A percentile compares a stretch with the other conserved stretches of the same genome.
Evolutionary conservation across 37 sponge, comb jelly and placozoan genomes (phyloP).

Genomic region (Oscarella lobularis): DNA sequence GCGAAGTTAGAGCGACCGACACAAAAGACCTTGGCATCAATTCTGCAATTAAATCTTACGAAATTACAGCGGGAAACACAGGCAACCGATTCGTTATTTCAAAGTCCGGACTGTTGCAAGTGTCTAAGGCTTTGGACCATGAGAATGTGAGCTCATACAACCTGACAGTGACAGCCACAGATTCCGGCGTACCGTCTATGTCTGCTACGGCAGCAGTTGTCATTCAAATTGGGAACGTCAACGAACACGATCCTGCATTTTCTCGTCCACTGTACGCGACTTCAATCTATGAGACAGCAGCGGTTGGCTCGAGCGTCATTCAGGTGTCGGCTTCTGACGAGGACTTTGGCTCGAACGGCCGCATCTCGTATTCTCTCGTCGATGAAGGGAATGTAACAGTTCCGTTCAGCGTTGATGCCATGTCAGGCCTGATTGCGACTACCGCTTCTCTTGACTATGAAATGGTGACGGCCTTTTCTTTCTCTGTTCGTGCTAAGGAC

Average conservation of each 20-base stretch:
- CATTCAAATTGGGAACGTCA: slow-evolving; percentile 26
- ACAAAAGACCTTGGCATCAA: neutral
- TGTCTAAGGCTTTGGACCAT: slow-evolving; percentile 25
- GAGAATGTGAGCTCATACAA: slow-evolving; percentile 21
- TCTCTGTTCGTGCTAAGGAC: slow-evolving; percentile 9
- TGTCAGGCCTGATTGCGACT: slow-evolving; percentile 17
- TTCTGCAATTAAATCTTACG: neutral
- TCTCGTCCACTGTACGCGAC: slow-evolving; percentile 8
- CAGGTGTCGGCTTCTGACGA: slow-evolving; percentile 27
- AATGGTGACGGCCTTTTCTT: neutral
- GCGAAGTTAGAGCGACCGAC: neutral
- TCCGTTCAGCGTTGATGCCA: slow-evolving; percentile 19
- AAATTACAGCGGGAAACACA: slow-evolving; percentile 1
- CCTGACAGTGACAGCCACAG: slow-evolving; percentile 39
- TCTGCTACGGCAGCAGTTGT: slow-evolving; percentile 1
- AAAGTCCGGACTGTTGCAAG: neutral
- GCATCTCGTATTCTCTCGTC: slow-evolving; percentile 15
- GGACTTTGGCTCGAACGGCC: slow-evolving; percentile 21
- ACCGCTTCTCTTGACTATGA: slow-evolving; percentile 28
- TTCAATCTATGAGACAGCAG: slow-evolving; percentile 16
- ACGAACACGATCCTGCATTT: slow-evolving; percentile 43
- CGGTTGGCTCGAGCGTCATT: slow-evolving; percentile 5
- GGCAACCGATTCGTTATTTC: neutral
- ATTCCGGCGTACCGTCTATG: slow-evolving; percentile 33
- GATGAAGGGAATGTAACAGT: neutral